These are phyloP conservation scores for Seriola dumerili DNA, from an alignment of 2,113 vertebrate species.

Conservation along the genomic window DNA sequence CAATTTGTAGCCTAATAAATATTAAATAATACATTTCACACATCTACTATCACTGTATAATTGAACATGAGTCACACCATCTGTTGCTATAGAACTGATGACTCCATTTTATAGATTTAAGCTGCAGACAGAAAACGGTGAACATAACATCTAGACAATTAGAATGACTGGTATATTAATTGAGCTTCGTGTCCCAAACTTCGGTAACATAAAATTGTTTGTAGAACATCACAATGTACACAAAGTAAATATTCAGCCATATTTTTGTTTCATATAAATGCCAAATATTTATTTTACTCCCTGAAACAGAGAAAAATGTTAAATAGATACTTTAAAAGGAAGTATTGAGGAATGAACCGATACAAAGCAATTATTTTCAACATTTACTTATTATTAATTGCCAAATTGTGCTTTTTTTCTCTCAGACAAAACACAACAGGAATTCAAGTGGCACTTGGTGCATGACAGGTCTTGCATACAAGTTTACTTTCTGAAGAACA, in stretches of 20 bases:
- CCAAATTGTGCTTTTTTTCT: neutral
- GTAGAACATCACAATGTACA: neutral
- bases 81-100: neutral
- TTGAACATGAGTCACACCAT: neutral
- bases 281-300: neutral
- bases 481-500: neutral
- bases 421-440: neutral
- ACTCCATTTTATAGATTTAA: neutral
- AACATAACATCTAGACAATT: neutral
- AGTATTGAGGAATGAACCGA: neutral
- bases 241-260: neutral
- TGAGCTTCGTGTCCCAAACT: neutral
- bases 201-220: neutral
- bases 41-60: too few species aligned
- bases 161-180: too few species aligned
- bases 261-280: neutral
- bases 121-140: too few species aligned
- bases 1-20: too few species aligned
- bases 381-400: neutral
- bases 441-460: neutral
- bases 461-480: neutral
- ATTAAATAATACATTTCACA: too few species aligned
- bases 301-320: neutral
- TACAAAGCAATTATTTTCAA: neutral
- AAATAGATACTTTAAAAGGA: neutral